Base-by-base conservation (phyloP, 2,113 vertebrate genomes). In the Piprites chloris region DNA sequence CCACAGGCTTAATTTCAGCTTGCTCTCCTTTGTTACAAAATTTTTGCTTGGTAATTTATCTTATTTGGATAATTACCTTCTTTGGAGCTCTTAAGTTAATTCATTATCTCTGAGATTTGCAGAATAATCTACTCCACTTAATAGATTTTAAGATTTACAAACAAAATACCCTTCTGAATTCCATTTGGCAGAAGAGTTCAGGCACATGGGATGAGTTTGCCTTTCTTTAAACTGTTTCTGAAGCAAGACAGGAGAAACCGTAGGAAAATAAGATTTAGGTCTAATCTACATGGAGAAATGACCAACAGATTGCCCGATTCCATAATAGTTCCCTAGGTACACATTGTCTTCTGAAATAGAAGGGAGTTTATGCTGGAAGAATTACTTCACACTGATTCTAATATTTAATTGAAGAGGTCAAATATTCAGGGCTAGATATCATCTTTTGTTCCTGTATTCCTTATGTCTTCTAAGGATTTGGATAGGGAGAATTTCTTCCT, bases 281-380 rank as follows among this genome's bases (percentile, higher is more conserved):
- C n/a, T 95, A 78, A 83, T 65, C 93, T 96, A 21, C 22, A 27
- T 20, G 46, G n/a, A 32, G 21, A 94, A 94, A 93, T 74, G 63
- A 84, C 65, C 87, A 85, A 52, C 35, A 93, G 46, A 83, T 78
- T 93, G 47, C 9, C 4, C 0, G 4, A 35, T 75, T 79, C 61
- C 41, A 22, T 59, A 68, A 84, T 55, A 50, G 56, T 20, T 96
- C 85, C 85, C 88, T 65, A 72, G 88, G 30, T 49, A 72, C 52
- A 52, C 32, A 58, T 69, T 82, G 6, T 65, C 53, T 87, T 58
- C 81, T 89, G 69, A 90, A 95, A 85, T 42, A 94, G 44, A 89
- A 75, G 27, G 47, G 24, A 90, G 86, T 95, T 90, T 91, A 72
- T 91, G 44, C 33, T 68, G 69, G 47, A 95, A 91, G n/a, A 52